Conservation (phyloP, 2,888 invertebrate species). For the Netelia fuscicornis region DNA sequence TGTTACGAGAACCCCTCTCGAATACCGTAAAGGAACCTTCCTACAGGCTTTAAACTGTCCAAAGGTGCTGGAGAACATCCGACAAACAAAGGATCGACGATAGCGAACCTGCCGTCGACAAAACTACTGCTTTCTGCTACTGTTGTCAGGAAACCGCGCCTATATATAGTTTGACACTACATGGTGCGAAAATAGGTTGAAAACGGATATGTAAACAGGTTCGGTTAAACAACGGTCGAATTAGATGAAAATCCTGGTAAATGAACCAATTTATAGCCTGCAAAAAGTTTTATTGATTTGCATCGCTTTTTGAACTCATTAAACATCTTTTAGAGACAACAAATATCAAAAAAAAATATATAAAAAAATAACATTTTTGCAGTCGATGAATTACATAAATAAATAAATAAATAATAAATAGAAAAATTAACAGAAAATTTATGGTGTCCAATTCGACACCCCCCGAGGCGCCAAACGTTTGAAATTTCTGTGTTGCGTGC, state of each 20-base stretch:
- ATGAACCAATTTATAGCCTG: background rate
- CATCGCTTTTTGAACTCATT: background rate
- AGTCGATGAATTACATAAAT: too few relatives aligned
- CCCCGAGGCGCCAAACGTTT: background rate
- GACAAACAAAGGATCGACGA: constrained; percentile 79
- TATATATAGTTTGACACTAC: constrained; percentile 55
- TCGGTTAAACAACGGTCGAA: background rate
- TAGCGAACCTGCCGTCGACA: constrained; percentile 81
- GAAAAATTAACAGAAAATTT: background rate
- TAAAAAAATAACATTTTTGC: too few relatives aligned
- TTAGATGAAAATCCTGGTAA: background rate
- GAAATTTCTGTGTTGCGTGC: constrained; percentile 4
- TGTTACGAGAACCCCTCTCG: constrained; percentile 27
- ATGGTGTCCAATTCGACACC: background rate
- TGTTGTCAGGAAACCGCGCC: constrained; percentile 26
- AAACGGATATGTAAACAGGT: constrained; percentile 29
- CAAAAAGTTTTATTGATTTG: background rate
- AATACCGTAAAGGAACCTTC: constrained; percentile 4
- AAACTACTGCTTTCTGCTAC: background rate
- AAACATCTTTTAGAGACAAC: too few relatives aligned
- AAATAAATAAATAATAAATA: too few relatives aligned
- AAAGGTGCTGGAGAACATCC: constrained; percentile 65
- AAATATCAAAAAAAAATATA: too few relatives aligned
- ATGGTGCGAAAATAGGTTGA: constrained; percentile 64
- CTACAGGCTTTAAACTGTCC: constrained; percentile 32